Conservation (phyloP, 2,113 vertebrate genomes). For the Psilopsiagon aurifrons region DNA sequence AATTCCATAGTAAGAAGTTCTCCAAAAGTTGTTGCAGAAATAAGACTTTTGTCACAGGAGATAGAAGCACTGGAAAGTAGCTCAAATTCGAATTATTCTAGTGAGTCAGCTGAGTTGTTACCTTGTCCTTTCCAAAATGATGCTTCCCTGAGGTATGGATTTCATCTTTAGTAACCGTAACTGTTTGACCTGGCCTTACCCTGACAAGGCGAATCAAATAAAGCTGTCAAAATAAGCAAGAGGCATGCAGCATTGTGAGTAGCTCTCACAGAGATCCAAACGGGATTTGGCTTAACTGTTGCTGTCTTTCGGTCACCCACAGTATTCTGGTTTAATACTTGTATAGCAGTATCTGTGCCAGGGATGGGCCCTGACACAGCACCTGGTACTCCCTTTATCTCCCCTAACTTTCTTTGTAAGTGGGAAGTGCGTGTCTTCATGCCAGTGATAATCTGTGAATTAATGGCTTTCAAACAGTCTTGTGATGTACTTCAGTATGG, state of each 20-base stretch:
- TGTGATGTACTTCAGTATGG: too few species aligned
- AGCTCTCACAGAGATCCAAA: neutral
- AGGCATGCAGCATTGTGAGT: neutral
- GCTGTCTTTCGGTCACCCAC: neutral
- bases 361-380: neutral
- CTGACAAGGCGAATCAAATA: neutral
- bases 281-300: neutral
- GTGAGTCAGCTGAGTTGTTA: neutral
- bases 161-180: neutral
- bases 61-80: neutral
- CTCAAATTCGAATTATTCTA: neutral
- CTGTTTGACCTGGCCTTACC: neutral
- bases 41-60: neutral
- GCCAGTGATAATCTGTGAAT: neutral
- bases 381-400: neutral
- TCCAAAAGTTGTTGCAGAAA: neutral
- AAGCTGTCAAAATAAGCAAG: neutral
- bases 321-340: neutral
- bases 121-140: neutral
- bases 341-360: neutral
- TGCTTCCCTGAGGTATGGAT: neutral
- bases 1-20: neutral
- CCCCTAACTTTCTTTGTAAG: neutral
- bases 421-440: too few species aligned
- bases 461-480: neutral